A percentile compares a stretch with the other conserved stretches of the same genome.
These are phyloP conservation scores for Leuciscus idus DNA, from an alignment of 2,113 vertebrate species.

Conservation along the genomic window DNA sequence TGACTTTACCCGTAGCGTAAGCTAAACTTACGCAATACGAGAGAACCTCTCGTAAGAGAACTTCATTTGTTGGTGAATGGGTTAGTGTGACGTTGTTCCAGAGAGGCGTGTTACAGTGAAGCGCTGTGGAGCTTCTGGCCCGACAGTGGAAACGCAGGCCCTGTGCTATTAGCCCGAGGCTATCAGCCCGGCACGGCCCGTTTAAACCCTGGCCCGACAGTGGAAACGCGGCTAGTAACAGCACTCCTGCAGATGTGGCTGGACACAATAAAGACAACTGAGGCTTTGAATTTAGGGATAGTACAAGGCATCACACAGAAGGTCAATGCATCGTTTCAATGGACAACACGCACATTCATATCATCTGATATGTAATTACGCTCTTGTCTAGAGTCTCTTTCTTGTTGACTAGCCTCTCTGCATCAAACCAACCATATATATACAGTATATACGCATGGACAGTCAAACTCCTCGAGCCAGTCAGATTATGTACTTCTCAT, in stretches of 20 bases:
- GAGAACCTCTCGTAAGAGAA: too few species aligned
- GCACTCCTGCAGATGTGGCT: slow-evolving; percentile 1
- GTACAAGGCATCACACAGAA: slow-evolving; percentile 9
- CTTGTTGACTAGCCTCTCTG: background rate
- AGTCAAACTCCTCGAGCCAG: background rate
- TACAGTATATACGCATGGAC: background rate
- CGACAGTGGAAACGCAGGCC: too few species aligned
- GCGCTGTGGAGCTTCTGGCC: too few species aligned
- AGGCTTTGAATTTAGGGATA: background rate
- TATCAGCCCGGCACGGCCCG: too few species aligned
- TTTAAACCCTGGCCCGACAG: too few species aligned
- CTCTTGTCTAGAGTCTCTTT: background rate
- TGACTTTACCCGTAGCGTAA: too few species aligned
- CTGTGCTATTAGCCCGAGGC: too few species aligned
- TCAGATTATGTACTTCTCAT: background rate
- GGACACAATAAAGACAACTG: background rate
- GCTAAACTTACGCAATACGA: too few species aligned
- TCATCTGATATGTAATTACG: background rate
- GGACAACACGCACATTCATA: background rate
- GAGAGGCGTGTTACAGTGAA: too few species aligned
- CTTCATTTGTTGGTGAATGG: too few species aligned
- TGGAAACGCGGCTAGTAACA: too few species aligned
- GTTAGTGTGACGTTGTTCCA: too few species aligned
- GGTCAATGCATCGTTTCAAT: slow-evolving; percentile 3
- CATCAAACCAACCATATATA: slow-evolving; percentile 6